A percentile compares a stretch with the other conserved stretches of the same genome.
Evolutionary conservation across 2,113 vertebrate genomes (phyloP).

Genomic region (Tor tambroides): DNA sequence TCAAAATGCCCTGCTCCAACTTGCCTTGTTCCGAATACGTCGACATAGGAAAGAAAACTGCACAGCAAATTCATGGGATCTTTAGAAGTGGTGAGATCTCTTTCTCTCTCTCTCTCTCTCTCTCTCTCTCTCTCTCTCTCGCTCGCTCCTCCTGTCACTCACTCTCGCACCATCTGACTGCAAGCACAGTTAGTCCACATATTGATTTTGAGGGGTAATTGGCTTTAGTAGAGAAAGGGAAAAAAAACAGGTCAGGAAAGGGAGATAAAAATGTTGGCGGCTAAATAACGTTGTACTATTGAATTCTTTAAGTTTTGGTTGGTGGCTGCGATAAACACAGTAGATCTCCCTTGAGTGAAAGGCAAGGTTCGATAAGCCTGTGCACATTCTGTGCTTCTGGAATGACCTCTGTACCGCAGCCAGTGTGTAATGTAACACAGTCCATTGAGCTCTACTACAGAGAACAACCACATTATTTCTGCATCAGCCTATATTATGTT

Average conservation of each 20-base stretch:
- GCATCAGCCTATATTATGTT: not conserved
- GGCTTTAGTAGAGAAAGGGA: slow-evolving; percentile 44
- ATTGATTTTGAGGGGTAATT: slow-evolving; percentile 72
- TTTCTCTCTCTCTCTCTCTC: not conserved
- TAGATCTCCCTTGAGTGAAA: slow-evolving; percentile 60
- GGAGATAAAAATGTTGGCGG: slow-evolving; percentile 62
- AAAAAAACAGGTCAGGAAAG: slow-evolving; percentile 45
- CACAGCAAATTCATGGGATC: not conserved
- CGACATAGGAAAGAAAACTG: not conserved
- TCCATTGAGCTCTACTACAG: slow-evolving; percentile 58
- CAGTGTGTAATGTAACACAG: slow-evolving; percentile 64
- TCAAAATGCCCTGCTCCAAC: not conserved
- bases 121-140: not conserved
- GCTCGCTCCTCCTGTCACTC: not conserved
- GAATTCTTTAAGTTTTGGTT: slow-evolving; percentile 62
- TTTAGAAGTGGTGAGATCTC: not conserved
- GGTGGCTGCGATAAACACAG: slow-evolving; percentile 63
- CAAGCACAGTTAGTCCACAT: slow-evolving; percentile 61
- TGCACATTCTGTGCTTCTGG: slow-evolving; percentile 57
- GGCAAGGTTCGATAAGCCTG: slow-evolving; percentile 62
- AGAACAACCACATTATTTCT: not conserved
- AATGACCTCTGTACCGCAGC: slow-evolving; percentile 67
- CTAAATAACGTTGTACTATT: slow-evolving; percentile 66
- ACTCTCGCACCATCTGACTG: slow-evolving; percentile 48
- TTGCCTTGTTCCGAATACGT: not conserved